Percentiles rank a stretch among this genome's conserved stretches.
Conservation (phyloP, 2,113 vertebrate species). For the Piaya cayana region DNA sequence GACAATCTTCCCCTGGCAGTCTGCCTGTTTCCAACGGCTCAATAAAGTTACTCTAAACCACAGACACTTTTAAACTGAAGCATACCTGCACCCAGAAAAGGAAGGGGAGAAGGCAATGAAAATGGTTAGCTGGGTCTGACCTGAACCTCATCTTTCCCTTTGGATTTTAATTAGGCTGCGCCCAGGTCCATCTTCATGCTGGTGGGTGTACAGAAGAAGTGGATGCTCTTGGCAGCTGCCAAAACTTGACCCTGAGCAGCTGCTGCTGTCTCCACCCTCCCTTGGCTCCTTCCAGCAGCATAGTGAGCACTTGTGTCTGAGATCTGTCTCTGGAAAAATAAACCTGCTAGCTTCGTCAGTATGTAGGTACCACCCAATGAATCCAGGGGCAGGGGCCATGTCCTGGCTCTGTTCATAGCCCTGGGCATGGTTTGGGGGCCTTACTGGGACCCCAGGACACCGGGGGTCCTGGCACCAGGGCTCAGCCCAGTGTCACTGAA, state of each 20-base stretch:
- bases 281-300: accelerated
- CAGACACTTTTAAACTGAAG: not conserved
- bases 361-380: not conserved
- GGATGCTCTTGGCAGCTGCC: not conserved
- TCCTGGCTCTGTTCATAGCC: not conserved
- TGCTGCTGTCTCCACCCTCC: not conserved
- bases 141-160: not conserved
- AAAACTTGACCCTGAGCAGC: not conserved
- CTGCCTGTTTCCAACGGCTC: not conserved
- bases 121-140: not conserved
- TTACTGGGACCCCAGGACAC: no score
- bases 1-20: not conserved
- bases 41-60: not conserved
- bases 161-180: not conserved
- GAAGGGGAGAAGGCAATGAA: not conserved
- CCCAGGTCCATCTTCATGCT: not conserved
- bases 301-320: not conserved
- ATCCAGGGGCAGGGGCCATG: accelerated
- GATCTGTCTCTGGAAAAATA: not conserved
- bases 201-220: not conserved
- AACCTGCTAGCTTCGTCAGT: not conserved
- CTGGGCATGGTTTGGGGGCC: not conserved
- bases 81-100: not conserved
- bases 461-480: not conserved
- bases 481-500: accelerated